phyloP scores from a whole-genome alignment of 2,113 vertebrate genomes.

The Oryzias celebensis region DNA sequence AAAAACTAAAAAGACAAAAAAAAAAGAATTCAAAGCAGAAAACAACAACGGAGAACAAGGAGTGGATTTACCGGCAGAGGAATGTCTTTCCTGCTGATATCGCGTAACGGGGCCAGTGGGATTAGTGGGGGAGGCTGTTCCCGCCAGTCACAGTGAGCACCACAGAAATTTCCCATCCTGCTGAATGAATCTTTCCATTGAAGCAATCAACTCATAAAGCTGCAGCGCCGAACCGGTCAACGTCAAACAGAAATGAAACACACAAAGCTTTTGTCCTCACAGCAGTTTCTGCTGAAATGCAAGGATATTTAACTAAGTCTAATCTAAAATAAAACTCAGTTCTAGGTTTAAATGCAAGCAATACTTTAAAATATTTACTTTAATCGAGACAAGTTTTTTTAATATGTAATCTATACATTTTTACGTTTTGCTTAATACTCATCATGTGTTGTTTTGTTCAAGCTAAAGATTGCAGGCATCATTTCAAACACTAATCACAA shows the following conservation, averaged over 20 bases:
- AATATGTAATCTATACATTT: too few species aligned
- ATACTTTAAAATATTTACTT: too few species aligned
- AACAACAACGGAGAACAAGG: conserved; percentile 21
- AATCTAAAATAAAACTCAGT: too few species aligned
- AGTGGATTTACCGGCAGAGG: conserved; percentile 49
- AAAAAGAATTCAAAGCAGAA: conserved; percentile 8
- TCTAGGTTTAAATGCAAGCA: too few species aligned
- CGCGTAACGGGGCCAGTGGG: conserved; percentile 46
- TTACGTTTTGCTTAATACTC: too few species aligned
- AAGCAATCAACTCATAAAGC: conserved; percentile 20
- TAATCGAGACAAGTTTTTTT: too few species aligned
- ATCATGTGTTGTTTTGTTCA: too few species aligned
- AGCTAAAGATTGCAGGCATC: too few species aligned
- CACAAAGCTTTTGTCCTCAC: background rate
- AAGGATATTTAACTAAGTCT: too few species aligned
- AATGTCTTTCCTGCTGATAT: conserved; percentile 61
- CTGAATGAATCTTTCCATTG: conserved; percentile 32
- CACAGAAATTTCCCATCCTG: conserved; percentile 39
- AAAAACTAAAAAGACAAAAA: background rate
- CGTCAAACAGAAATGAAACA: background rate
- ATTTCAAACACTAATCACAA: too few species aligned
- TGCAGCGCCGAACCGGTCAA: background rate
- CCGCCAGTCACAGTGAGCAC: conserved; percentile 39
- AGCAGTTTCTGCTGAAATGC: background rate
- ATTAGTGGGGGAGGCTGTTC: conserved; percentile 49